Conservation (phyloP, 1,140 invertebrate species). For the Bombus superbus region DNA sequence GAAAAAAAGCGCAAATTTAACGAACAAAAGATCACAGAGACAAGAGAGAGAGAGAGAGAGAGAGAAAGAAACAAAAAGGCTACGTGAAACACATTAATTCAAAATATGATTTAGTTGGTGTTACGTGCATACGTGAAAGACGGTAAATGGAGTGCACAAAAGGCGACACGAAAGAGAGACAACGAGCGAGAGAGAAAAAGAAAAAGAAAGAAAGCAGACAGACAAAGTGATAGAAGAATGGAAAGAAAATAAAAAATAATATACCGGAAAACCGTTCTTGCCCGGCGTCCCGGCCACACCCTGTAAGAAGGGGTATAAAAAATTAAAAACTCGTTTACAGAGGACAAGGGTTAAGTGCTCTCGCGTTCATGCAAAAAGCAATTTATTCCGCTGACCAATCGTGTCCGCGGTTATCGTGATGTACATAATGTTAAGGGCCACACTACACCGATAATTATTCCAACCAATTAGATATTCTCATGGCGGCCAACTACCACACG, state of each 20-base stretch:
- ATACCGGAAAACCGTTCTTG: conserved; percentile 95
- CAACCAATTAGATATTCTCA: conserved; percentile 59
- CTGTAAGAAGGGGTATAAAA: conserved; percentile 86
- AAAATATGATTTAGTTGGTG: conserved; percentile 29
- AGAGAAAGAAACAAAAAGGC: conserved; percentile 20
- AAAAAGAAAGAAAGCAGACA: conserved; percentile 42
- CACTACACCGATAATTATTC: conserved; percentile 52
- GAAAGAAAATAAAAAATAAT: conserved; percentile 84
- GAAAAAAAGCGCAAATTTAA: conserved; percentile 48
- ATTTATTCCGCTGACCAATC: conserved; percentile 48
- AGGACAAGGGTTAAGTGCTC: conserved; percentile 50
- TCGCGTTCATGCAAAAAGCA: conserved; percentile 64
- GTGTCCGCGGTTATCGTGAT: conserved; percentile 43
- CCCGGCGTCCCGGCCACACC: conserved; percentile 90
- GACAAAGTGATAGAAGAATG: conserved; percentile 65
- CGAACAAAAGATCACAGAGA: conserved; percentile 42
- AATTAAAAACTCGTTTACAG: conserved; percentile 79
- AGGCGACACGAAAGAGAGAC: neutral
- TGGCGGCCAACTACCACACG: conserved; percentile 28
- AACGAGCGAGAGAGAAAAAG: conserved; percentile 14
- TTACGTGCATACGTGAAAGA: conserved; percentile 44
- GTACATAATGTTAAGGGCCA: neutral
- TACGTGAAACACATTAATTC: neutral
- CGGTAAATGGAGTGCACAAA: conserved; percentile 17
- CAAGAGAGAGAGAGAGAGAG: conserved; percentile 32